A percentile compares a stretch with the other conserved stretches of the same genome.
Conservation (phyloP, 1,140 invertebrate genomes). For the Ceratina calcarata region DNA sequence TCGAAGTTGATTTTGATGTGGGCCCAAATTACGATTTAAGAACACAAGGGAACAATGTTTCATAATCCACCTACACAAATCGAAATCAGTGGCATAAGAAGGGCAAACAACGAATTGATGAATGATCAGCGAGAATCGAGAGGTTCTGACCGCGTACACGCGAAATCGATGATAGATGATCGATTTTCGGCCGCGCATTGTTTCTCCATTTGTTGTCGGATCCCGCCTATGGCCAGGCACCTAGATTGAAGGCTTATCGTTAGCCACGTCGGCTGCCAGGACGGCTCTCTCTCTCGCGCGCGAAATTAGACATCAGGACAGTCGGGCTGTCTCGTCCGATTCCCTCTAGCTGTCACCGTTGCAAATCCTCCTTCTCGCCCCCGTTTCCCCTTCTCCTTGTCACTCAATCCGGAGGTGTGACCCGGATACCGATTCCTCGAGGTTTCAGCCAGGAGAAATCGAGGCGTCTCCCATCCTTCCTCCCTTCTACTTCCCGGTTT, state of each 20-base stretch:
- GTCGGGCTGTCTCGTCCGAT: constrained; percentile 31
- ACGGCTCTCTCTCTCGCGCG: constrained; percentile 12
- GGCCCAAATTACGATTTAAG: too few species aligned
- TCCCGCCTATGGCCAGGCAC: constrained; percentile 23
- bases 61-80: too few species aligned
- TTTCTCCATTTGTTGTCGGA: constrained; percentile 13
- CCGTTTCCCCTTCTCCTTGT: background rate
- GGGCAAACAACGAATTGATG: too few species aligned
- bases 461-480: background rate
- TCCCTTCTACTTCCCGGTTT: background rate
- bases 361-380: background rate
- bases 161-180: constrained; percentile 20
- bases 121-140: constrained; percentile 2
- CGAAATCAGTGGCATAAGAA: too few species aligned
- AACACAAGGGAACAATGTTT: too few species aligned
- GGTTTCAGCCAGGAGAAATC: constrained; percentile 21
- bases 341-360: constrained; percentile 33
- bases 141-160: background rate
- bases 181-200: constrained; percentile 22
- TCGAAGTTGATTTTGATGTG: too few species aligned
- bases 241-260: constrained; percentile 48
- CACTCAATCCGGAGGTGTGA: constrained; percentile 30
- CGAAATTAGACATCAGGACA: constrained; percentile 53
- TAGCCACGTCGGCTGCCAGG: constrained; percentile 32
- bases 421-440: constrained; percentile 41